These are phyloP conservation scores for Trissonchulus sp. DNA, from an alignment of 2,888 invertebrate species.

Conservation along the genomic window DNA sequence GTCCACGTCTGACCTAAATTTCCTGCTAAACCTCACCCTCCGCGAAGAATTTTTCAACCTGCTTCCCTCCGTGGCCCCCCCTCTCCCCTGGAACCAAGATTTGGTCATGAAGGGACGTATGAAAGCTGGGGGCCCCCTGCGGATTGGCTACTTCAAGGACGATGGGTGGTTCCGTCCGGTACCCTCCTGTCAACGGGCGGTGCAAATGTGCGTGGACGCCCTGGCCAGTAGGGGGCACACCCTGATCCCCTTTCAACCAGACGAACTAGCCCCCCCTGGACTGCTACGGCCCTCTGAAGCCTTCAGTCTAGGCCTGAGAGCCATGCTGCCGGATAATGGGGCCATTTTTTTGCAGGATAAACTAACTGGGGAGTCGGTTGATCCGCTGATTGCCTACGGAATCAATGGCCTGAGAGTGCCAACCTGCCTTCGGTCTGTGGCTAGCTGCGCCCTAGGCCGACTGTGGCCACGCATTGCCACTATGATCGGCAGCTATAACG, in stretches of 20 bases:
- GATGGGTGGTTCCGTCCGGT: conserved; percentile 51
- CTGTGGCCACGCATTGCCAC: conserved; percentile 2
- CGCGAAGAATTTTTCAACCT: conserved; percentile 22
- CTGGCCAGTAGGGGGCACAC: conserved; percentile 46
- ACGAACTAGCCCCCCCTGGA: background rate
- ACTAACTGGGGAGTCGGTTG: background rate
- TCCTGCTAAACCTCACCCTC: background rate
- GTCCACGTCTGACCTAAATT: background rate
- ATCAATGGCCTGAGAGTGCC: background rate
- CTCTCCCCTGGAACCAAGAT: conserved; percentile 10
- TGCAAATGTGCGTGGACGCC: conserved; percentile 42
- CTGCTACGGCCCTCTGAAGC: background rate
- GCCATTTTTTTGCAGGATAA: background rate
- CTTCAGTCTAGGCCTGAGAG: background rate
- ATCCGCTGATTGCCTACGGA: background rate
- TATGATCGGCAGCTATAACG: conserved; percentile 31
- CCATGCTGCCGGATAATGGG: conserved; percentile 24
- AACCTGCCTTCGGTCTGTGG: background rate
- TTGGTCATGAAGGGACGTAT: background rate
- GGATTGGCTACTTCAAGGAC: conserved; percentile 52
- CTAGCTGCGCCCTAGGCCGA: background rate
- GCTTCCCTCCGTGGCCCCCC: background rate
- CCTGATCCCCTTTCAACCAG: conserved; percentile 36
- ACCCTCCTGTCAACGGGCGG: conserved; percentile 50
- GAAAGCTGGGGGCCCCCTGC: conserved; percentile 12